Base-by-base conservation (phyloP, 2,888 invertebrate species). In the Tinea semifulvella region DNA sequence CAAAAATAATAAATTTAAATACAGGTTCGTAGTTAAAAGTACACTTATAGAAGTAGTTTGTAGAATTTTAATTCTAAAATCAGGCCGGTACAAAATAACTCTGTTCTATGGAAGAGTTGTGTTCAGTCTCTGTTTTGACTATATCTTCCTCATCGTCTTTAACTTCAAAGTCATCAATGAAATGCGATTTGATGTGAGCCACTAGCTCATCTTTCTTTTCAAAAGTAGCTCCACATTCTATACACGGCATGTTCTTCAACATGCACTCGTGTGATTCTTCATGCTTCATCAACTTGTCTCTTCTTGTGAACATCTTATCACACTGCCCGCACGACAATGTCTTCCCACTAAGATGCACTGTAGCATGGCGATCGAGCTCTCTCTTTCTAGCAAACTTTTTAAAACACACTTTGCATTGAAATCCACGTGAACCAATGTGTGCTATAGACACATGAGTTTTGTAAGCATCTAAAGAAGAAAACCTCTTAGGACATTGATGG, bases 381-480 rank as follows among this genome's bases (percentile, higher is more conserved):
- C 89, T 77, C 63, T 89, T 88, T 1, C 89, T 71, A 22, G 86
- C 74, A 57, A 90, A 90, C 5, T 85, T 82, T 59, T 88, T 88
- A 44, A 82, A 84, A 59, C 90, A 90, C 39, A 87, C 77, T 51
- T 83, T 82, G 57, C 90, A 90, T 47, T 81, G 80, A 57, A 86
- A 86, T 1, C 83, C 80, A 48, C 87, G 76, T n/a, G 70, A 70
- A 17, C 75, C 75, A 53, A 80, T 75, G 51, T 85, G 84, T 25
- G 76, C 74, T 50, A 82, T 63, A 16, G 77, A 73, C 35, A 82
- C 79, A 67, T 85, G 85, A 16, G 79, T 79, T 57, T 79, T 79
- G 49, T 79, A 81, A 22, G 80, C 74, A 65, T 80, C 77, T 44
- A 79, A 57, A 2, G 81, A 80, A n/a, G 77, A 65, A 53, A 82